Evolutionary conservation across 2,113 vertebrate genomes (phyloP).

Genomic region (Spilogale gracilis): DNA sequence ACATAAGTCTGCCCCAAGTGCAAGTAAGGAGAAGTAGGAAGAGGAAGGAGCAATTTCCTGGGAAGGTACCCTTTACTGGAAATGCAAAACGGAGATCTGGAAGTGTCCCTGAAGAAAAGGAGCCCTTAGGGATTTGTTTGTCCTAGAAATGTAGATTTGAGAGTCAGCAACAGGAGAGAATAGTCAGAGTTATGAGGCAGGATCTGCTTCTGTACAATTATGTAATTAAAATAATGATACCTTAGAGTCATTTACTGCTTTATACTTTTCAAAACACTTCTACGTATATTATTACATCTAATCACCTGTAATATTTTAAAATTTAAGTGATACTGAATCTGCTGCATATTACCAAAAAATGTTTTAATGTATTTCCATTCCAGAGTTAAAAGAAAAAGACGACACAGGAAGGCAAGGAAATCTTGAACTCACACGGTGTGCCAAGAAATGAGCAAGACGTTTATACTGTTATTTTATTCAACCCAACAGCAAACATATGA

Average conservation of each 20-base stretch:
- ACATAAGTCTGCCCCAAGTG: background rate
- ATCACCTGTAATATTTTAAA: slow-evolving; percentile 69
- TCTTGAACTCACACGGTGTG: background rate
- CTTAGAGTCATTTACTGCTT: slow-evolving; percentile 62
- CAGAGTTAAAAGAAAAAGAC: slow-evolving; percentile 19
- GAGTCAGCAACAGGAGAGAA: slow-evolving; percentile 33
- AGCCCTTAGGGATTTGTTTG: slow-evolving; percentile 1
- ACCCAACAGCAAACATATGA: background rate
- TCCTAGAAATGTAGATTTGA: slow-evolving; percentile 42
- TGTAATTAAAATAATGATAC: slow-evolving; percentile 79
- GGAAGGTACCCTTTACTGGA: background rate
- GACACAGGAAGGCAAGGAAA: background rate
- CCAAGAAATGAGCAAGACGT: background rate
- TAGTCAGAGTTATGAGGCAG: background rate
- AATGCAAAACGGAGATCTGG: background rate
- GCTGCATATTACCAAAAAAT: slow-evolving; percentile 29
- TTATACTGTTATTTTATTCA: background rate
- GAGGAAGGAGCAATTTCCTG: background rate
- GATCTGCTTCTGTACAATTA: slow-evolving; percentile 66
- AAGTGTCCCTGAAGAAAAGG: background rate
- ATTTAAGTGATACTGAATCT: slow-evolving; percentile 41
- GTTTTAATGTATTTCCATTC: background rate
- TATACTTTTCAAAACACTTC: slow-evolving; percentile 71
- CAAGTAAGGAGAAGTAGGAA: background rate
- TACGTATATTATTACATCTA: slow-evolving; percentile 63